Evolutionary conservation across 2,113 vertebrate species (phyloP), one percentile per base, ranked within the genome.

Genomic region (Delphinapterus leucas): DNA sequence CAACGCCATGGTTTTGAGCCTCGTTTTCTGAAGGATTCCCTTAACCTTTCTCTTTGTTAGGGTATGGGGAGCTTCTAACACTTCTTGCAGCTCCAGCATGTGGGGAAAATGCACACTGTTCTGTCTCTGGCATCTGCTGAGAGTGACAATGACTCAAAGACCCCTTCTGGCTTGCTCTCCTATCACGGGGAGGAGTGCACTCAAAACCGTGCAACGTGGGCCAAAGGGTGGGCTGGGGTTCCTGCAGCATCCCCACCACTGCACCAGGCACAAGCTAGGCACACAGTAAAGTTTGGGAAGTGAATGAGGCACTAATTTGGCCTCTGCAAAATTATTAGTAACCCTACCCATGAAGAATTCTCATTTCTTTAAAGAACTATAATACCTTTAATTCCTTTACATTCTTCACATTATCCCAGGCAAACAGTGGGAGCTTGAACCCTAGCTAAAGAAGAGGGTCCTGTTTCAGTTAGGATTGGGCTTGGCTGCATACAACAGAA

Each of bases 361-460:
- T 85, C 88, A 79, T 68, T 87, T 86, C 44, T 65, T 83, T 89
- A 83, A 93, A 61, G n/a, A 95, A 92, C 15, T 6, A 44, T 14
- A 8, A 89, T 8, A 31, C 3, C 67, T 95, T 85, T 70, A 77
- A 79, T 82, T 68, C 47, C 38, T 96, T 95, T 65, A 84, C 26
- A 89, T 49, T 71, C 44, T 92, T 68, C 15, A 61, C 4, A 25
- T 74, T 70, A 73, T 63, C n/a, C 76, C 49, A 33, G 68, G 77
- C 58, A 91, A 60, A 13, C 18, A 44, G 25, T 25, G 21, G 33
- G 31, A 61, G 17, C 83, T 77, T 76, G 76, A 83, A 80, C 70
- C 8, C 44, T 33, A 63, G 14, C 12, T 88, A 94, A 87, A 36
- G 63, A 38, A 82, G 49, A 83, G 74, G 41, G 2, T 85, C 68